Percentiles rank a stretch among this genome's conserved stretches.
These are phyloP conservation scores for Serilophus lunatus DNA, from an alignment of 2,113 vertebrate genomes.

Conservation along the genomic window DNA sequence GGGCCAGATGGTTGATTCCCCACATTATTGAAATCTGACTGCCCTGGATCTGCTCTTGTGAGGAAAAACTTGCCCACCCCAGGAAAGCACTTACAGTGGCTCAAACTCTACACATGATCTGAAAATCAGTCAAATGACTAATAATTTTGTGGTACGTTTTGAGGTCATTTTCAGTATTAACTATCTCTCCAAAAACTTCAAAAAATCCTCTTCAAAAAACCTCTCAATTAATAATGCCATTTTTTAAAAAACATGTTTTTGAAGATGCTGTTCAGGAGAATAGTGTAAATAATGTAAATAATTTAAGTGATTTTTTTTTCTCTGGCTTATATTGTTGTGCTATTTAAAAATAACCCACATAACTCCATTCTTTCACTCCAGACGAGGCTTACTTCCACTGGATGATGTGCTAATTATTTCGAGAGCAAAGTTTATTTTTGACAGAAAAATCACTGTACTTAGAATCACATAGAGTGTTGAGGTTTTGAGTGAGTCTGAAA, in stretches of 20 bases:
- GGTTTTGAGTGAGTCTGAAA: background rate
- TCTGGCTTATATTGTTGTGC: conserved; percentile 10
- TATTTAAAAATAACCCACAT: conserved; percentile 37
- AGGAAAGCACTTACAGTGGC: background rate
- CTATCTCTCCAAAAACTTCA: background rate
- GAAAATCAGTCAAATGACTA: background rate
- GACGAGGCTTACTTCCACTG: conserved; percentile 4
- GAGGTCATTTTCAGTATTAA: background rate
- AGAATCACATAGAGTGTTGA: background rate
- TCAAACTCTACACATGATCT: background rate
- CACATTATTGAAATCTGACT: conserved; percentile 57
- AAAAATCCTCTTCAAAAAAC: background rate
- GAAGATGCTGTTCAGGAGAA: background rate
- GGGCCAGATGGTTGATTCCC: conserved; percentile 51
- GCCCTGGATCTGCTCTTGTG: background rate
- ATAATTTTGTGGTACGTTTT: background rate
- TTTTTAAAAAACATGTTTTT: background rate
- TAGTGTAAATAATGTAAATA: conserved; percentile 27
- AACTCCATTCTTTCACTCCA: conserved; percentile 46
- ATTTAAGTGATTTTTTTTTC: background rate
- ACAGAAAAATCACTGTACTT: background rate
- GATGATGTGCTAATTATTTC: conserved; percentile 26
- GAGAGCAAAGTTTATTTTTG: background rate
- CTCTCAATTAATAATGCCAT: background rate
- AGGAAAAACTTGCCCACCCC: background rate